A percentile compares a stretch with the other conserved stretches of the same genome.
Conservation (phyloP, 1,140 invertebrate genomes). For the Steinernema khuongi region DNA sequence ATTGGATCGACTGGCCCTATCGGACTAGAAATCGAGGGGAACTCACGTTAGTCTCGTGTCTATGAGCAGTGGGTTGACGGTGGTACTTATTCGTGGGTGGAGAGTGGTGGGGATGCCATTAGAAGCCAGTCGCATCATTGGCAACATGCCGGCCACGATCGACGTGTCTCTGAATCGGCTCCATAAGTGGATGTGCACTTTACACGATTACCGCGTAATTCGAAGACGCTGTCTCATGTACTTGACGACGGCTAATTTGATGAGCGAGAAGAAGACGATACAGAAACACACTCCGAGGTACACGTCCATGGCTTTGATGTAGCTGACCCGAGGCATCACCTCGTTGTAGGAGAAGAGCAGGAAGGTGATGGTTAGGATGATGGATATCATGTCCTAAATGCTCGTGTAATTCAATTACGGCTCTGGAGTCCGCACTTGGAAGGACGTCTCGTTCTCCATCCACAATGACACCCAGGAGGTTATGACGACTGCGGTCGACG, state of each 20-base stretch:
- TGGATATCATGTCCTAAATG: constrained; percentile 83
- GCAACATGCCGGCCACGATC: constrained; percentile 19
- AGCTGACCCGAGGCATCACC: constrained; percentile 72
- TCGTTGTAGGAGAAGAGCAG: constrained; percentile 97
- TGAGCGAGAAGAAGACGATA: constrained; percentile 58
- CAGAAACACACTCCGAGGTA: constrained; percentile 73
- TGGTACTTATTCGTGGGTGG: neutral
- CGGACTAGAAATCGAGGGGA: neutral
- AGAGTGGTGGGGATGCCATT: neutral
- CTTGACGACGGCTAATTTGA: constrained; percentile 57
- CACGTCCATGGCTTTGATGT: constrained; percentile 96
- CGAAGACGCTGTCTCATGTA: constrained; percentile 53
- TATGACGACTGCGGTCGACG: constrained; percentile 57
- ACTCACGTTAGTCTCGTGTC: neutral
- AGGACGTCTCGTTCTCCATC: constrained; percentile 58
- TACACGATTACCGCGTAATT: constrained; percentile 23
- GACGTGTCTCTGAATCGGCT: constrained; percentile 25
- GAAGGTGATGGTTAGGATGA: constrained; percentile 90
- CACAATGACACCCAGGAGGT: constrained; percentile 57
- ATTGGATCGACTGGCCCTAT: neutral
- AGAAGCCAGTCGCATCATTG: constrained; percentile 6
- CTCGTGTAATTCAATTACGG: neutral
- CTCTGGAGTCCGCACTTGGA: constrained; percentile 37
- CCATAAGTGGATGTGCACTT: neutral
- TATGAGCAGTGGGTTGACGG: neutral